These are phyloP conservation scores for Phenacoccus solenopsis DNA, from an alignment of 1,140 invertebrate genomes.

Conservation along the genomic window DNA sequence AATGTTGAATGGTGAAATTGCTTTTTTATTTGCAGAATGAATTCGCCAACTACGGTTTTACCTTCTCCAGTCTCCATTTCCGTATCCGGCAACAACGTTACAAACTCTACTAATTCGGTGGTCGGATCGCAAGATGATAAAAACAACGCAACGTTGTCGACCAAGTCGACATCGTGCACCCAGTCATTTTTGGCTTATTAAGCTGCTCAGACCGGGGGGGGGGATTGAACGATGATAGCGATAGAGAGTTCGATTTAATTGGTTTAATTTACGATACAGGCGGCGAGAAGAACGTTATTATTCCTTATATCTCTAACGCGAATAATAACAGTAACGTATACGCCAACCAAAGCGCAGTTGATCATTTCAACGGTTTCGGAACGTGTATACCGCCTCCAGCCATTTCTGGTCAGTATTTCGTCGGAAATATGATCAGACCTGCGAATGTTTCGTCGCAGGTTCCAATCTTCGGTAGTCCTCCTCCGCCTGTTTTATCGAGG, in stretches of 20 bases:
- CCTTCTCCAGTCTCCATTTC: not conserved
- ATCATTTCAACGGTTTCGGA: not conserved
- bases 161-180: not conserved
- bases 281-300: not conserved
- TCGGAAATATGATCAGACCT: slow-evolving; percentile 1
- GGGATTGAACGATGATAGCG: too few relatives aligned
- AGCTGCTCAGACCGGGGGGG: too few relatives aligned
- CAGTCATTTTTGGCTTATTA: too few relatives aligned
- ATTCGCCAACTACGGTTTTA: not conserved
- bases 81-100: not conserved
- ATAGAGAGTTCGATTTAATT: too few relatives aligned
- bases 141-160: not conserved
- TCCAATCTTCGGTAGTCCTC: not conserved
- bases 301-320: not conserved
- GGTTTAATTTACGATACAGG: not conserved
- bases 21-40: not conserved
- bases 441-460: not conserved
- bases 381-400: not conserved
- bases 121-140: not conserved
- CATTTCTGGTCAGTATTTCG: slow-evolving; percentile 14
- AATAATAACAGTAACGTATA: not conserved
- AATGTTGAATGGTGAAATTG: too few relatives aligned
- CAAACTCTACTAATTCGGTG: not conserved
- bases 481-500: not conserved
- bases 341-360: not conserved